phyloP scores from a whole-genome alignment of 2,113 vertebrate species.

The Ageneiosus marmoratus region DNA sequence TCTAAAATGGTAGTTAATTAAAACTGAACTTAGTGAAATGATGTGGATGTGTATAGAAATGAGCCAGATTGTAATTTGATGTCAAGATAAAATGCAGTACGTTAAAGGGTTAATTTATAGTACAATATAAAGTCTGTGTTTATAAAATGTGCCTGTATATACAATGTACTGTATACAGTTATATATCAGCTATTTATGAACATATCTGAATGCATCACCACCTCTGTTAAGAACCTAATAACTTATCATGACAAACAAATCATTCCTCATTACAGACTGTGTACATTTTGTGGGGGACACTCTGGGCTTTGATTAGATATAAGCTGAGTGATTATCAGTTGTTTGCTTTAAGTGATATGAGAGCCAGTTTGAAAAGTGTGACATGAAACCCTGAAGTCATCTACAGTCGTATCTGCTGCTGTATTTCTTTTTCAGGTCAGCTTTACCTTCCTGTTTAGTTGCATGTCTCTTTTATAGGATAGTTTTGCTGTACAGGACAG shows the following conservation, averaged over 20 bases:
- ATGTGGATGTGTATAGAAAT: neutral
- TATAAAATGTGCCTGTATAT: neutral
- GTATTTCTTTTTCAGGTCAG: neutral
- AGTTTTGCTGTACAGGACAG: slow-evolving; percentile 80
- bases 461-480: slow-evolving; percentile 64
- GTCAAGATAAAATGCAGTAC: neutral
- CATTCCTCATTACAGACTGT: neutral
- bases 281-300: neutral
- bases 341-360: neutral
- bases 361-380: neutral
- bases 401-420: neutral
- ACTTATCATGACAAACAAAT: neutral
- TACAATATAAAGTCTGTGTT: neutral
- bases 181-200: neutral
- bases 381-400: neutral
- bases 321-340: neutral
- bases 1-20: neutral
- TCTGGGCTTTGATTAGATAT: neutral
- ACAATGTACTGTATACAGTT: neutral
- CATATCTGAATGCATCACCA: neutral
- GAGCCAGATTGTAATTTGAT: neutral
- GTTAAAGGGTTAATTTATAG: neutral
- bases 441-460: neutral
- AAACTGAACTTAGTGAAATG: neutral
- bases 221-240: neutral